Base-by-base conservation (phyloP, 1,140 invertebrate species). In the Meloidogyne floridensis region DNA sequence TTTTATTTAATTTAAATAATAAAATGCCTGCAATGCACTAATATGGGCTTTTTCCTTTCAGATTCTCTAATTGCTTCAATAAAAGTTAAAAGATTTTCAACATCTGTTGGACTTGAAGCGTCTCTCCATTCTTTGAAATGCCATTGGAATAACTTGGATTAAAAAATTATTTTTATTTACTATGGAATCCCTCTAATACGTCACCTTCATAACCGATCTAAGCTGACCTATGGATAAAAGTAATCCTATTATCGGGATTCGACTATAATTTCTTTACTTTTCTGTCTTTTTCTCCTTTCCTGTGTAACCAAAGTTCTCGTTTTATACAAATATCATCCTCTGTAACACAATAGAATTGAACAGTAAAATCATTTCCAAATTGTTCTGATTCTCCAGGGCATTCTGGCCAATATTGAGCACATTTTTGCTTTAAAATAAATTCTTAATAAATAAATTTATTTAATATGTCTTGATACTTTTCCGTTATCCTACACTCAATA, bases 271-370 rank as follows among this genome's bases (percentile, higher is more conserved):
- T 32, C 32, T 51, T 18, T 74, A 84, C 83, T 77, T 85, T 85
- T 85, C 86, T 73, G 6, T 84, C 87, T 32, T 43, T 32, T 54
- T 83, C 32, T 10, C 81, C 83, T 77, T 72, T 72, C 42, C 81
- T 78, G 32, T 87, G 18, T 7, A 85, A 59, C 85, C 85, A 85
- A 47, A 86, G 54, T 76, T 86, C 85, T 32, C 85, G 65, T 73
- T 87, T 83, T 11, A 86, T 80, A 59, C 53, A 87, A 82, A 87
- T 87, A 15, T 86, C 85, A 59, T 86, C 85, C 69, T 86, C 85
- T 47, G 83, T 87, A 15, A 82, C 70, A 56, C 81, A 81, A 65
- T 87, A 85, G 42, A 86, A 56, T 51, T 86, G 74, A 10, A 86
- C 69, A 42, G 4, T 82, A 32, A 84, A 18, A 47, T 86, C 75